Evolutionary conservation across 2,888 invertebrate genomes (phyloP).

Genomic region (Pteria penguin): DNA sequence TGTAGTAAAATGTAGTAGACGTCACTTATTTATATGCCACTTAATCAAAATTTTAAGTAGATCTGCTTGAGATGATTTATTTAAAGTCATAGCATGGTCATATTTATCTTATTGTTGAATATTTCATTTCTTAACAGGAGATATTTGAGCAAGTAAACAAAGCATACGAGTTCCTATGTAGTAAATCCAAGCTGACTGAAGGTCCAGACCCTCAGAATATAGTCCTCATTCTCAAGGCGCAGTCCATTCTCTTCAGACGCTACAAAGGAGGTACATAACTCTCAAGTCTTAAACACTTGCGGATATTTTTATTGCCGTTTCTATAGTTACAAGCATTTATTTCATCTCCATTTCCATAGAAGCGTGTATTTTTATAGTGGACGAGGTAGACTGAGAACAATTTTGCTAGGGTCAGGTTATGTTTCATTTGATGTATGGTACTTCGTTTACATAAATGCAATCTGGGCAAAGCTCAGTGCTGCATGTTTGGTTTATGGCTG

Average conservation of each 20-base stretch:
- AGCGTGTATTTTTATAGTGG: no score
- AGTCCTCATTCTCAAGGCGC: constrained; percentile 87
- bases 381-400: no score
- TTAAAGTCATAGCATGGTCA: no score
- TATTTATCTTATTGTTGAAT: no score
- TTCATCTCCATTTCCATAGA: neutral
- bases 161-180: constrained; percentile 98
- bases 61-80: no score
- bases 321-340: no score
- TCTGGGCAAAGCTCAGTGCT: no score
- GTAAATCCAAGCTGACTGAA: constrained; percentile 84
- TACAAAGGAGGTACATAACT: constrained; percentile 90
- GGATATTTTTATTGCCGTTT: neutral
- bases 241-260: constrained; percentile 95
- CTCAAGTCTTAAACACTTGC: neutral
- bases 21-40: no score
- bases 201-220: constrained; percentile 96
- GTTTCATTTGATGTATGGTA: neutral
- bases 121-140: constrained; percentile 83
- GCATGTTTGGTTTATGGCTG: no score
- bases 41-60: no score
- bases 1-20: no score
- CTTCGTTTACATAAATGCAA: neutral
- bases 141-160: constrained; percentile 97
- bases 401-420: neutral